Percentiles rank a stretch among this genome's conserved stretches.
Evolutionary conservation across 2,888 invertebrate genomes (phyloP).

Genomic region (Cephus pygmeus): DNA sequence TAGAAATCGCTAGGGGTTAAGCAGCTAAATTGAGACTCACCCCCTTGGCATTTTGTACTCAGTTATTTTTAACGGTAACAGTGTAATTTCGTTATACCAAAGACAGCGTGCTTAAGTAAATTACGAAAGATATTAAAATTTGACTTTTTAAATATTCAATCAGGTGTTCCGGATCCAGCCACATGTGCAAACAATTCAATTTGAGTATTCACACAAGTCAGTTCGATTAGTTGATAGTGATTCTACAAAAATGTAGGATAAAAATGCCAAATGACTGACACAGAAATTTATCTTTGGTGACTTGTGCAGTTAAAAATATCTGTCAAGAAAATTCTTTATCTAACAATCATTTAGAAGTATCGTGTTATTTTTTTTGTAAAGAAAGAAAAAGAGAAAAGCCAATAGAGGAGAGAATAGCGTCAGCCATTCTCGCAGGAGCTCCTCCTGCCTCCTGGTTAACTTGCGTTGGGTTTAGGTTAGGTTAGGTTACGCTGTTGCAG

Average conservation of each 20-base stretch:
- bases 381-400: conserved; percentile 11
- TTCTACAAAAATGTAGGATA: too few species aligned
- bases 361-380: neutral
- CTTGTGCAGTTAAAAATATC: too few species aligned
- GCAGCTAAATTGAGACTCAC: neutral
- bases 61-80: neutral
- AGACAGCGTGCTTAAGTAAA: neutral
- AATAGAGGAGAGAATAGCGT: neutral
- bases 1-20: neutral
- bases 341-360: neutral
- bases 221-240: too few species aligned
- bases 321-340: too few species aligned
- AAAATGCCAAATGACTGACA: too few species aligned
- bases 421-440: neutral
- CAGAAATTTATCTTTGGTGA: too few species aligned
- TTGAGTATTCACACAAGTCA: neutral
- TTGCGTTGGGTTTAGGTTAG: neutral
- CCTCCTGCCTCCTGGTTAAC: neutral
- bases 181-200: neutral
- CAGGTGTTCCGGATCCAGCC: neutral
- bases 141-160: neutral
- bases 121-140: neutral
- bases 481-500: neutral
- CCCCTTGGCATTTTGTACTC: neutral
- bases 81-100: neutral